These are phyloP conservation scores for Neogobius melanostomus DNA, from an alignment of 2,113 vertebrate genomes.

Conservation along the genomic window DNA sequence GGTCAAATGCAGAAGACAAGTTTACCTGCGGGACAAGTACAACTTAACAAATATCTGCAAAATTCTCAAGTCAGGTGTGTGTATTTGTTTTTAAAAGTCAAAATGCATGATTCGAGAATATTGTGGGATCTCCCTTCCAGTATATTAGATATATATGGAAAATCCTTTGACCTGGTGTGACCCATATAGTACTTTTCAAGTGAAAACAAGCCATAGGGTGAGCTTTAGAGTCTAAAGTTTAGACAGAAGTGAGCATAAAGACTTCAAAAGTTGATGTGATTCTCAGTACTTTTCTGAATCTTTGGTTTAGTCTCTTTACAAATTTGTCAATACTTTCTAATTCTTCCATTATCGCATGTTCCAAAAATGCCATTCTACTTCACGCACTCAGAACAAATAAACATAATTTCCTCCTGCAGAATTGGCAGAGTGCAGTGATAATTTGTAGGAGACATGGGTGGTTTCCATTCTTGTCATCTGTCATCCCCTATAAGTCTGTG, in stretches of 20 bases:
- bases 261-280: not conserved
- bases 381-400: constrained; percentile 14
- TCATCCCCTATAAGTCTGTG: constrained; percentile 23
- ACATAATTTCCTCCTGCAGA: constrained; percentile 13
- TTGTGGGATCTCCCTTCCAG: not conserved
- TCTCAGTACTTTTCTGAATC: not conserved
- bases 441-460: constrained; percentile 15
- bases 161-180: not conserved
- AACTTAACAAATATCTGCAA: no score
- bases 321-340: not conserved
- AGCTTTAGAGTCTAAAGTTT: not conserved
- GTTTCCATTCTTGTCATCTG: constrained; percentile 24
- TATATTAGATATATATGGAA: not conserved
- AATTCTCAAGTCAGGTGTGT: no score
- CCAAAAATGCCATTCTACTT: constrained; percentile 3
- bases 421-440: constrained; percentile 13
- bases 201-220: not conserved
- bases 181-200: not conserved
- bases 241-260: not conserved
- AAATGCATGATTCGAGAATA: not conserved
- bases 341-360: constrained; percentile 3
- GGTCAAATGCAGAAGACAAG: no score
- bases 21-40: no score
- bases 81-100: no score
- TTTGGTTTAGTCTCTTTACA: constrained; percentile 2